phyloP scores from a whole-genome alignment of 2,888 invertebrate species.

The Mellilla xanthometata region DNA sequence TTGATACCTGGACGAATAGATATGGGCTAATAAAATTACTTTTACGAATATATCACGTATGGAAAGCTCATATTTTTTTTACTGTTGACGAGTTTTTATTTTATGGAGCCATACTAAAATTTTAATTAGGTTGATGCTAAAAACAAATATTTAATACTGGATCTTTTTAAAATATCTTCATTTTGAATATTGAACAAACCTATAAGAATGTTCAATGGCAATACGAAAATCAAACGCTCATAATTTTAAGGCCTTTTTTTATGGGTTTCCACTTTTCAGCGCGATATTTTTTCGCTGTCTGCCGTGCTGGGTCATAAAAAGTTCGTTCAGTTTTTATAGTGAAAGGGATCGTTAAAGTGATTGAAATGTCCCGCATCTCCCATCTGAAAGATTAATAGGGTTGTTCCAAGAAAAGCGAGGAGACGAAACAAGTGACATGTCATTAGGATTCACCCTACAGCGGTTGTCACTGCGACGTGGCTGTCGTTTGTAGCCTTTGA shows the following conservation, averaged over 20 bases:
- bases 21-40: constrained; percentile 1
- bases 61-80: too few relatives aligned
- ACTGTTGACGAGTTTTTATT: too few relatives aligned
- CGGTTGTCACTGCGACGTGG: not conserved
- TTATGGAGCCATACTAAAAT: too few relatives aligned
- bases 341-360: constrained; percentile 7
- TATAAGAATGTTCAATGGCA: too few relatives aligned
- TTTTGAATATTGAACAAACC: too few relatives aligned
- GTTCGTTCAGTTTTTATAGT: constrained; percentile 7
- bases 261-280: constrained; percentile 7
- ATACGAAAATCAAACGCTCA: too few relatives aligned
- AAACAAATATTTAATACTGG: too few relatives aligned
- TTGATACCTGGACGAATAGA: constrained; percentile 2
- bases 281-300: constrained; percentile 13
- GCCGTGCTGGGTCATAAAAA: constrained; percentile 1
- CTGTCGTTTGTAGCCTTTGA: constrained; percentile 1
- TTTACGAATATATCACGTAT: not conserved
- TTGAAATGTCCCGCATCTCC: constrained; percentile 10
- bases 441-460: constrained; percentile 18
- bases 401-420: constrained; percentile 14
- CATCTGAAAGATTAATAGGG: constrained; percentile 20
- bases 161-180: too few relatives aligned
- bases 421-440: constrained; percentile 20
- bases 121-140: too few relatives aligned
- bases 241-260: constrained; percentile 5